phyloP scores from a whole-genome alignment of 2,797 vertebrate genomes.

The Muscicapa striata region DNA sequence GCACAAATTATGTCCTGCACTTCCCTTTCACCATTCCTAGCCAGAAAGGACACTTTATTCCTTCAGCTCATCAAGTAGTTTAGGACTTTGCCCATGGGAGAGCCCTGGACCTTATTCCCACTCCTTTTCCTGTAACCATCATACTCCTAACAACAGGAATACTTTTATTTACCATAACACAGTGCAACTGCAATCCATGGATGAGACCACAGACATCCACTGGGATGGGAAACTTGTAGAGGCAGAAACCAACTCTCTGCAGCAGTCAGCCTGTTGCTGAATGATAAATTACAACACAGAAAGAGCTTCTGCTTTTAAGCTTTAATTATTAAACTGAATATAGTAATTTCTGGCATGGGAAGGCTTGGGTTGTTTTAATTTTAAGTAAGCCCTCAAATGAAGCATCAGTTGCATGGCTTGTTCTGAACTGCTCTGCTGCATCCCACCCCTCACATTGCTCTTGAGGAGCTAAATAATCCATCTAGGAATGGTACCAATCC shows the following conservation, averaged over 20 bases:
- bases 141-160: background rate
- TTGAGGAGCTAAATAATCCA: background rate
- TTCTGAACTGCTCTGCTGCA: background rate
- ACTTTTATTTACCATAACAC: background rate
- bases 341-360: background rate
- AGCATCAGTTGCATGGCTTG: background rate
- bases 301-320: background rate
- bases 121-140: background rate
- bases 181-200: background rate
- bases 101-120: background rate
- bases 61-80: background rate
- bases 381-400: background rate
- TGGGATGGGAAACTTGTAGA: background rate
- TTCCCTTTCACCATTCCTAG: background rate
- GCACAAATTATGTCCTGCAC: background rate
- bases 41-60: background rate
- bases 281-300: background rate
- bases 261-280: background rate
- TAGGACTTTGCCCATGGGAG: background rate
- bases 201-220: background rate
- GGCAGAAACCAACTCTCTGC: background rate
- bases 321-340: background rate
- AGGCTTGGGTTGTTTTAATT: background rate
- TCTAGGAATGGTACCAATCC: background rate
- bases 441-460: background rate